phyloP scores from a whole-genome alignment of 2,797 vertebrate genomes.

The Hippopotamyrus pictus region DNA sequence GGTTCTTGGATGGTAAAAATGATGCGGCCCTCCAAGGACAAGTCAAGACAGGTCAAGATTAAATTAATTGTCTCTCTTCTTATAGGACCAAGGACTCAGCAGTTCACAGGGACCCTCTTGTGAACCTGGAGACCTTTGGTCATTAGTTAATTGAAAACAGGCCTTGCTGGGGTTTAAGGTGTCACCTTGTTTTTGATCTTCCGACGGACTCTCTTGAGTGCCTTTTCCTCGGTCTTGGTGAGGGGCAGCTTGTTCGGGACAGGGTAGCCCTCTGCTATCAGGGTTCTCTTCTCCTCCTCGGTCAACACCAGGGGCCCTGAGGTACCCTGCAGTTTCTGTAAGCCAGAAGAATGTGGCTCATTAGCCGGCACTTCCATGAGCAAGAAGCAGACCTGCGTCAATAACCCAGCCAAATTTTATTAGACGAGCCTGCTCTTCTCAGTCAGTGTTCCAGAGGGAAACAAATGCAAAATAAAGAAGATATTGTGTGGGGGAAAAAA shows the following conservation, averaged over 20 bases:
- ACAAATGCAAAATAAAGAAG: background rate
- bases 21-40: background rate
- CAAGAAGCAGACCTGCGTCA: background rate
- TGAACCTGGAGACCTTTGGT: background rate
- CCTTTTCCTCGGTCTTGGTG: constrained; percentile 95
- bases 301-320: constrained; percentile 93
- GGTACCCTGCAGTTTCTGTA: constrained; percentile 90
- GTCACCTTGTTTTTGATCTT: constrained; percentile 99
- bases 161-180: background rate
- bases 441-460: background rate
- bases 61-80: background rate
- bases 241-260: constrained; percentile 95
- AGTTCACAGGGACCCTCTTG: background rate
- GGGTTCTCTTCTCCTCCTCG: constrained; percentile 92
- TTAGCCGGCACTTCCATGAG: background rate
- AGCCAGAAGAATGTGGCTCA: background rate
- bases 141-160: background rate
- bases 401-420: background rate
- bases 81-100: background rate
- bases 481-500: background rate
- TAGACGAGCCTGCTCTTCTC: background rate
- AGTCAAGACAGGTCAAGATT: background rate
- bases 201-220: constrained; percentile 89
- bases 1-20: background rate
- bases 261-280: constrained; percentile 94